These are phyloP conservation scores for Megalops atlanticus DNA, from an alignment of 2,113 vertebrate genomes.

Conservation along the genomic window DNA sequence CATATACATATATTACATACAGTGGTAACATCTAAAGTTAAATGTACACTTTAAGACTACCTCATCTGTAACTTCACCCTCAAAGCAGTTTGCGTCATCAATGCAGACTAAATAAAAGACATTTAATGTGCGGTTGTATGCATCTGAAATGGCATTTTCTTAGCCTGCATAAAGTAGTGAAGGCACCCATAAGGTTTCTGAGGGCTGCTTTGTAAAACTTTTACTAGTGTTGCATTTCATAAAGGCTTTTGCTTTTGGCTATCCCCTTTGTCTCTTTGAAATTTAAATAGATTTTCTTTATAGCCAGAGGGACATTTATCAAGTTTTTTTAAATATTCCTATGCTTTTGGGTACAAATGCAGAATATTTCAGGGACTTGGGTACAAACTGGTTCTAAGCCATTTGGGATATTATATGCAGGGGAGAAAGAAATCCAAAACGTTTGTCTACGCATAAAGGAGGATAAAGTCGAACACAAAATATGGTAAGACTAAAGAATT, in stretches of 20 bases:
- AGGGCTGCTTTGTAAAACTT: not conserved
- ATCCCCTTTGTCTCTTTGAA: slow-evolving; percentile 38
- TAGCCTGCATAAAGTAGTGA: not conserved
- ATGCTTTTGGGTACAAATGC: slow-evolving; percentile 43
- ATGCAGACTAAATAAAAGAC: no score
- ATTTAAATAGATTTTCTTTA: slow-evolving; percentile 35
- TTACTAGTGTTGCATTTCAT: slow-evolving; percentile 25
- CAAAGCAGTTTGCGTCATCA: no score
- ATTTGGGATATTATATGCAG: slow-evolving; percentile 20
- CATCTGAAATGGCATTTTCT: not conserved
- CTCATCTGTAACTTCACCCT: no score
- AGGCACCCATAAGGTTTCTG: not conserved
- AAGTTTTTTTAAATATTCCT: slow-evolving; percentile 40
- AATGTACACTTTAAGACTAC: no score
- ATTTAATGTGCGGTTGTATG: no score
- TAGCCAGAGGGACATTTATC: slow-evolving; percentile 34
- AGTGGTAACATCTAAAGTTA: no score
- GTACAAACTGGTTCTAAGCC: slow-evolving; percentile 37
- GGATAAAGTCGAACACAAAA: slow-evolving; percentile 34
- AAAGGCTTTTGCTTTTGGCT: slow-evolving; percentile 38
- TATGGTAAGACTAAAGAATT: slow-evolving; percentile 42
- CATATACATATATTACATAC: no score
- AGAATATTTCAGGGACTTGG: not conserved
- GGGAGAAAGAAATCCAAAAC: slow-evolving; percentile 32
- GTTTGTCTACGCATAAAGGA: slow-evolving; percentile 50